Evolutionary conservation across 2,888 invertebrate genomes (phyloP), one percentile per base, ranked within the genome.

Genomic region (Pocota personata): DNA sequence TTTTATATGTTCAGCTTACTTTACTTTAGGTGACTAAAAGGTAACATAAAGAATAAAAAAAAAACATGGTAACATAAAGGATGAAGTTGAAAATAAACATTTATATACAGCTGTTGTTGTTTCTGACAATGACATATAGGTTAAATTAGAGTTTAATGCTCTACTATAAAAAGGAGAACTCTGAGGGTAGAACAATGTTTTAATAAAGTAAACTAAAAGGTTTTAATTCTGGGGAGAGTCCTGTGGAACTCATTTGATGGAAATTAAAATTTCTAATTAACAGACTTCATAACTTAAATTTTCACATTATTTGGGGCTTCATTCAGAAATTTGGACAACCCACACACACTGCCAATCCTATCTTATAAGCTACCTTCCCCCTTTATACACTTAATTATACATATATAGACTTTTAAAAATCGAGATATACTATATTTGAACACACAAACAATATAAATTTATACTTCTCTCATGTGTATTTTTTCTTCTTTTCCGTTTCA

Each of bases 401-500:
- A n/a, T n/a, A n/a, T n/a, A n/a, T n/a, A n/a, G n/a, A n/a, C n/a
- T n/a, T n/a, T n/a, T n/a, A n/a, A n/a, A n/a, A n/a, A n/a, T n/a
- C n/a, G n/a, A n/a, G n/a, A n/a, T n/a, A n/a, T n/a, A n/a, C n/a
- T n/a, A n/a, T n/a, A n/a, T n/a, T n/a, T n/a, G n/a, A n/a, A n/a
- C n/a, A n/a, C n/a, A n/a, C n/a, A n/a, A n/a, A n/a, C n/a, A n/a
- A 55, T 19, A 71, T 46, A 43, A 37, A 77, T 57, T 50, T 19
- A 50, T 40, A 24, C 43, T 16, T 58, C 19, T 14, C 24, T 43
- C 43, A 43, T 35, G 43, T 19, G 5, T 73, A 2, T 55, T 57
- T 52, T 30, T 71, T 48, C 71, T 43, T 19, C 6, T 76, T 46
- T 82, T 73, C 48, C 52, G 48, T 79, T 87, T 0, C 89, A 92